Evolutionary conservation across 1,140 invertebrate species (phyloP).

Genomic region (Drosophila pandora): DNA sequence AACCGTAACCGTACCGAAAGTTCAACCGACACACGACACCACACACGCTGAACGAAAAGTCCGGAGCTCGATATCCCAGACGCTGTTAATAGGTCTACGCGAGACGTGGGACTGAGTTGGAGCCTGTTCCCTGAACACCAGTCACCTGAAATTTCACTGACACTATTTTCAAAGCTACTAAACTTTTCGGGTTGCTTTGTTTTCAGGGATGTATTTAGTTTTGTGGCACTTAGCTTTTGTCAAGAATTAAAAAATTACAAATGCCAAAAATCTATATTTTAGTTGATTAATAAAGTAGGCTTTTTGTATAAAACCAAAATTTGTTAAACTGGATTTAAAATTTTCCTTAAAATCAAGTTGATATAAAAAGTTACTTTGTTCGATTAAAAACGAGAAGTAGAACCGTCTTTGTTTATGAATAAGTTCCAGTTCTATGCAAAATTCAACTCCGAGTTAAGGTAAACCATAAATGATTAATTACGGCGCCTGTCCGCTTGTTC

Average conservation of each 20-base stretch:
- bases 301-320: background rate
- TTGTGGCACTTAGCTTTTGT: background rate
- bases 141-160: constrained; percentile 6
- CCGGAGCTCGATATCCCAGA: constrained; percentile 66
- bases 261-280: background rate
- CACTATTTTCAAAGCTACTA: constrained; percentile 15
- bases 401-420: background rate
- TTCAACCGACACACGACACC: constrained; percentile 9
- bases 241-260: no score
- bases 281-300: background rate
- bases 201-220: no score
- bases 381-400: background rate
- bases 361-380: background rate
- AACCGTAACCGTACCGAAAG: constrained; percentile 3
- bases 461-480: constrained; percentile 66
- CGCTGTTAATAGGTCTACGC: constrained; percentile 62
- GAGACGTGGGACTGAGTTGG: constrained; percentile 45
- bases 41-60: constrained; percentile 34
- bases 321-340: background rate
- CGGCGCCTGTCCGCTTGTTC: constrained; percentile 25
- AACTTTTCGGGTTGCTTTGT: background rate
- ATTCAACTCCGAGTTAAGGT: constrained; percentile 40
- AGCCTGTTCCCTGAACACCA: background rate
- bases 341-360: background rate
- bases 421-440: constrained; percentile 3